phyloP scores from a whole-genome alignment of 2,888 invertebrate species.

The Cryptophagus acutangulus region DNA sequence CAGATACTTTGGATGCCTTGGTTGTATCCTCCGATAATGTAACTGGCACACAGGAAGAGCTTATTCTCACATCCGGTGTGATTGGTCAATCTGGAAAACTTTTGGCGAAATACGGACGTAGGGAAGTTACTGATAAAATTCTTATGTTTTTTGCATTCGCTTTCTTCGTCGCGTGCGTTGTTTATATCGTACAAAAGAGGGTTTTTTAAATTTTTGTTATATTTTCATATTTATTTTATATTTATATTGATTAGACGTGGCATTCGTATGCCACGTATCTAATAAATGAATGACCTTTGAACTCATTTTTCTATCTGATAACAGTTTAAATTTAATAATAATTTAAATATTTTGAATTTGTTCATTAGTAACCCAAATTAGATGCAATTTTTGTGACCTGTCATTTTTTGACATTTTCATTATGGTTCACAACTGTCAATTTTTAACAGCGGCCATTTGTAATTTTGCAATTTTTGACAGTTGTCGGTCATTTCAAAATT shows the following conservation, averaged over 20 bases:
- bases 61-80: slow-evolving; percentile 79
- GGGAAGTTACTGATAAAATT: slow-evolving; percentile 94
- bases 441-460: too few species aligned
- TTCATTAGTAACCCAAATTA: too few species aligned
- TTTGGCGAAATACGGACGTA: slow-evolving; percentile 86
- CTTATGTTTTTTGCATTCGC: slow-evolving; percentile 80
- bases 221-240: not conserved
- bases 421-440: too few species aligned
- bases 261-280: too few species aligned
- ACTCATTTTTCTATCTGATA: too few species aligned
- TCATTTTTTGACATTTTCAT: too few species aligned
- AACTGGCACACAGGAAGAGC: slow-evolving; percentile 72
- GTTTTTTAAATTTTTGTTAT: slow-evolving; percentile 56
- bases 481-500: too few species aligned
- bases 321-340: too few species aligned
- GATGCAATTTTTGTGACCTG: too few species aligned
- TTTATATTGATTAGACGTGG: not conserved
- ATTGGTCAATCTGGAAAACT: slow-evolving; percentile 88
- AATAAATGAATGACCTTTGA: too few species aligned
- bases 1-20: slow-evolving; percentile 75
- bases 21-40: slow-evolving; percentile 65
- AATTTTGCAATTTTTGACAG: too few species aligned
- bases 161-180: slow-evolving; percentile 84
- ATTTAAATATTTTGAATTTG: too few species aligned
- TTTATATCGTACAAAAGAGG: slow-evolving; percentile 90